A percentile compares a stretch with the other conserved stretches of the same genome.
These are phyloP conservation scores for Hippocampus mohnikei DNA, from an alignment of 2,113 vertebrate species.

Conservation along the genomic window DNA sequence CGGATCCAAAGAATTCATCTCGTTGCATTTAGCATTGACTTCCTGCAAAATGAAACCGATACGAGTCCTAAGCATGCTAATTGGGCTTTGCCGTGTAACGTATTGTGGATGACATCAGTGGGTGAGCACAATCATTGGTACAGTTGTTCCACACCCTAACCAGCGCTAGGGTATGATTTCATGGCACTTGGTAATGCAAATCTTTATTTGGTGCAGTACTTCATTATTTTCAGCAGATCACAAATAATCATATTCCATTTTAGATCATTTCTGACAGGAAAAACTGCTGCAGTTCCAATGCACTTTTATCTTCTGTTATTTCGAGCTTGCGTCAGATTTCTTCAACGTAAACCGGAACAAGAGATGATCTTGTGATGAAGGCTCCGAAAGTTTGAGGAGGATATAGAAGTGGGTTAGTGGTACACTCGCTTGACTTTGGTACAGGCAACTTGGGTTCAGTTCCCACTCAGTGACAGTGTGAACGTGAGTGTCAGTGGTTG, in stretches of 20 bases:
- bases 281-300: background rate
- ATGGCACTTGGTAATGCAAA: background rate
- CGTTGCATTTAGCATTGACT: background rate
- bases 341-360: background rate
- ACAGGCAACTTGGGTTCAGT: background rate
- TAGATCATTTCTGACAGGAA: background rate
- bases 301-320: background rate
- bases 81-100: conserved; percentile 7
- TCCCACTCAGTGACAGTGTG: background rate
- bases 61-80: background rate
- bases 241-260: background rate
- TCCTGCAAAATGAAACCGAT: background rate
- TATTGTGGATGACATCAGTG: conserved; percentile 1
- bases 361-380: background rate
- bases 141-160: background rate
- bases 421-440: background rate
- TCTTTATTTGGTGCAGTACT: background rate
- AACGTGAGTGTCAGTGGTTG: background rate
- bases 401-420: background rate
- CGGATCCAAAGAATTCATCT: background rate
- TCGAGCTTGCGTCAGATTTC: background rate
- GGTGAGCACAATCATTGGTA: background rate
- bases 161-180: conserved; percentile 4
- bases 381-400: background rate
- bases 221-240: background rate